Base-by-base conservation (phyloP, 2,888 invertebrate genomes). In the Molorchus minor region DNA sequence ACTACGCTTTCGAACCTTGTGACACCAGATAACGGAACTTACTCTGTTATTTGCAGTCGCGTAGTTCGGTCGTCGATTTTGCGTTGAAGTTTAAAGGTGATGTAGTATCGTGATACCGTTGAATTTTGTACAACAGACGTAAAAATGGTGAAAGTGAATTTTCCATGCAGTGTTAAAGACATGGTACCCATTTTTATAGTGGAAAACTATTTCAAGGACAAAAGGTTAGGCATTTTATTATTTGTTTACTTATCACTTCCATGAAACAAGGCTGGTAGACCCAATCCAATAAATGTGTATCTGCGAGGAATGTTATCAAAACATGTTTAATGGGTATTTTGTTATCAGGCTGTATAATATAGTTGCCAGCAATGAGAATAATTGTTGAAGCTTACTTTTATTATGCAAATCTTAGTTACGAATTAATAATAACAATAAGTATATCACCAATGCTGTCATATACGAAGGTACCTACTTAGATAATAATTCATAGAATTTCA, bases 141-240 rank as follows among this genome's bases (percentile, higher is more conserved):
- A 13, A 58, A 61, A 36, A 64, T 67, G 66, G 67, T 62, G 57
- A 61, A 67, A 60, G 60, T 65, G 56, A 62, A 64, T 53, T 45
- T 64, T 57, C 43, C 60, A 4, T 35, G 19, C 17, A 53, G 61
- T 55, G 62, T 64, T 7, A 68, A 68, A 51, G 47, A 52, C 19
- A 58, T 62, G 49, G 65, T 64, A 40, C 61, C 61, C 3, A 62
- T 71, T 36, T 70, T 69, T 56, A 68, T 67, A 8, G 66, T 71
- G 55, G 69, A 67, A 47, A 63, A 67, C 49, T 68, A 66, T 55
- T 63, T 65, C 19, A 49, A 57, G 47, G 61, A 68, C 49, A 63
- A 52, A 46, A 65, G 62, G 67, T 69, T 56, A 29, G 56, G 41
- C 12, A 19, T 3, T 8, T 13, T 16, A 36, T 36, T 13, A 21